phyloP scores from a whole-genome alignment of 2,113 vertebrate species.

The Chamaea fasciata region DNA sequence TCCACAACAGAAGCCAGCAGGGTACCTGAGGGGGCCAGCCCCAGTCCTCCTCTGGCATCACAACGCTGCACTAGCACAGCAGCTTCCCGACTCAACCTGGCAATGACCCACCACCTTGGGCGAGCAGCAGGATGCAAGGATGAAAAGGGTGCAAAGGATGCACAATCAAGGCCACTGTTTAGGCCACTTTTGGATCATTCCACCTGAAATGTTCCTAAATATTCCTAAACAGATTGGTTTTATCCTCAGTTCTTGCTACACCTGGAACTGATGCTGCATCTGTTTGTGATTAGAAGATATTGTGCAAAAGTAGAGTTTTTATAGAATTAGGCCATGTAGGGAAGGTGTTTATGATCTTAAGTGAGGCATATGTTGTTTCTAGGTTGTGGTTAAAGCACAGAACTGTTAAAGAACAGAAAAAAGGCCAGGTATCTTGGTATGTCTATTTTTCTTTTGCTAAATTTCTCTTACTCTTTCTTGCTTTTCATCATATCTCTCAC shows the following conservation, averaged over 20 bases:
- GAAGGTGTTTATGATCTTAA: conserved; percentile 38
- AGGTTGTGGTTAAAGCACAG: neutral
- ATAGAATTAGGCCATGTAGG: conserved; percentile 25
- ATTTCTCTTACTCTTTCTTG: neutral
- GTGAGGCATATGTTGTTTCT: conserved; percentile 28
- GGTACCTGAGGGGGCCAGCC: neutral
- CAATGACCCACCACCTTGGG: fast-evolving
- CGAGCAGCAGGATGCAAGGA: neutral
- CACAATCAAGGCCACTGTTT: neutral
- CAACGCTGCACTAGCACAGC: neutral
- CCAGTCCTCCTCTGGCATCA: fast-evolving
- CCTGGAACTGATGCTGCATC: neutral
- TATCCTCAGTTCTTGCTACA: neutral
- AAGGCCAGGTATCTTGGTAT: neutral
- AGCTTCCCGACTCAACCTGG: neutral
- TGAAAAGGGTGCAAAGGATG: neutral
- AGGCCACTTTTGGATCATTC: neutral
- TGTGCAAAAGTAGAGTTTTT: conserved; percentile 35
- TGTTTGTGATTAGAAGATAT: conserved; percentile 42
- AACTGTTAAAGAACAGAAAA: neutral
- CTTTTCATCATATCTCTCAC: neutral
- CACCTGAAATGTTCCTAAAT: neutral
- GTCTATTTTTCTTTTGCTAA: neutral
- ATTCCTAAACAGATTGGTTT: neutral
- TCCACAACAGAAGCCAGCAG: neutral